Evolutionary conservation across 2,797 vertebrate genomes (phyloP), one percentile per base, ranked within the genome.

Genomic region (Gymnoscopelus microlampas): DNA sequence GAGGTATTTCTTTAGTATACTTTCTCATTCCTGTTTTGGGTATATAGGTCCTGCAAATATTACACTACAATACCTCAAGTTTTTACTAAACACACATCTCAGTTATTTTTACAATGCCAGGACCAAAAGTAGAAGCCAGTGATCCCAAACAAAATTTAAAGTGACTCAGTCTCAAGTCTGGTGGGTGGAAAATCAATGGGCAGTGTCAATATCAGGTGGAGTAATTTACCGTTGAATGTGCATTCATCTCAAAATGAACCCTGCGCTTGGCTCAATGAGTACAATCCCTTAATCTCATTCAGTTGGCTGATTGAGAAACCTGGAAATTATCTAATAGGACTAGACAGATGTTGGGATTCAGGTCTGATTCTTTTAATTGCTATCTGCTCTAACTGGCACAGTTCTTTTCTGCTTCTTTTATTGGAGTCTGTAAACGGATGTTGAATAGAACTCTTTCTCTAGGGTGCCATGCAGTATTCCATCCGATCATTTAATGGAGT

Each of bases 291-390:
- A 97, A 99, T 99, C 97, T 96, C 95, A 95, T 96, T 94, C 94
- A 93, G 93, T 94, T 91, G 94, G 91, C 94, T 93, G 95, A 97
- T 95, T 94, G 95, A 94, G 93, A 94, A 96, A 95, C 93, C 94
- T 93, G 89, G 93, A 96, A 97, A 96, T 87, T 88, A 93, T 92
- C 94, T 97, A 97, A 98, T 97, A 95, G 92, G 95, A 96, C 88
- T 85, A 91, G 97, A 98, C 97, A 93, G 95, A 95, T 97, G 95
- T 96, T 95, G 93, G 91, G 93, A 94, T 94, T 96, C 94, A 95
- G 93, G 94, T 94, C 95, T 97, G 94, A 98, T 97, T 98, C 93
- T 98, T 98, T 97, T 98, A 99, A 99, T 99, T 97, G 96, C 94
- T 94, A 93, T 94, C 94, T 94, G 86, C 91, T 95, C 77, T 82